phyloP scores from a whole-genome alignment of 2,797 vertebrate species.

The Esox lucius region DNA sequence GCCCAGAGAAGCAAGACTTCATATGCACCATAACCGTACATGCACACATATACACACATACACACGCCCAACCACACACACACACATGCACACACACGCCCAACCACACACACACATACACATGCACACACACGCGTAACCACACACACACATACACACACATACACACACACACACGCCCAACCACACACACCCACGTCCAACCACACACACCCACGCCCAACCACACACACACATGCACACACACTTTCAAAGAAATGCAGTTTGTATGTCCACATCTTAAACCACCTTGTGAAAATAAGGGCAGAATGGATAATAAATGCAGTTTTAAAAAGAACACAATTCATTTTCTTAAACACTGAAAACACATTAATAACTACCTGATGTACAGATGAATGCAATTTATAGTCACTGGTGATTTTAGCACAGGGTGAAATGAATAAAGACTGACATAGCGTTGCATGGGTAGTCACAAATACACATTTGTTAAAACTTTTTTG shows the following conservation, averaged over 20 bases:
- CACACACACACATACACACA: too few species aligned
- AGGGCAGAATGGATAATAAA: neutral
- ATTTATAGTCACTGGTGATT: too few species aligned
- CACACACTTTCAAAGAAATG: neutral
- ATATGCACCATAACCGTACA: neutral
- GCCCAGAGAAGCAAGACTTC: too few species aligned
- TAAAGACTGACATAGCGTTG: too few species aligned
- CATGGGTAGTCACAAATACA: too few species aligned
- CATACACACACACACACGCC: too few species aligned
- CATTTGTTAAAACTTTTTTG: too few species aligned
- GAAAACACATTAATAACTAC: neutral
- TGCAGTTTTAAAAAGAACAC: neutral
- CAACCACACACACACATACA: too few species aligned
- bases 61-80: neutral
- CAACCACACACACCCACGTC: constrained; percentile 8
- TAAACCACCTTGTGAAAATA: neutral
- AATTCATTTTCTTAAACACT: too few species aligned
- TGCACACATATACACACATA: constrained; percentile 10
- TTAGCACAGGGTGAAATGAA: too few species aligned
- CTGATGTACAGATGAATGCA: too few species aligned
- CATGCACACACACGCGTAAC: too few species aligned
- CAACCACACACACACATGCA: neutral
- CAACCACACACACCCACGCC: neutral
- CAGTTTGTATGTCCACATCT: neutral
- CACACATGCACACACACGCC: constrained; percentile 4